These are phyloP conservation scores for Melanotaenia pygmaea DNA, from an alignment of 2,797 vertebrate species.

Conservation along the genomic window DNA sequence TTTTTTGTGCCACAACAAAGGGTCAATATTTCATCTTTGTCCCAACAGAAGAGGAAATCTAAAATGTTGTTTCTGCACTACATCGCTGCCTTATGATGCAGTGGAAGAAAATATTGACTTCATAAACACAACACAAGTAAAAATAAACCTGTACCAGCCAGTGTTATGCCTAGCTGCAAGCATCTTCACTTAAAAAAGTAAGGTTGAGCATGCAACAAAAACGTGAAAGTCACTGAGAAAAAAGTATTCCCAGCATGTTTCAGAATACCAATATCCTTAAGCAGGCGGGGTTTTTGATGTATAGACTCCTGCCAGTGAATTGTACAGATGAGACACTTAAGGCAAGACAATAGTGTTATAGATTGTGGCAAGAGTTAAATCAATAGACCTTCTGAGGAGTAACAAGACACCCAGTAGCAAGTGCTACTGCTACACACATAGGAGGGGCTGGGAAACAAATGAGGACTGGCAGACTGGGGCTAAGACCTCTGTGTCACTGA, in stretches of 20 bases:
- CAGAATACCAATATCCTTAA: conserved; percentile 82
- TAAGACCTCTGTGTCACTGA: conserved; percentile 79
- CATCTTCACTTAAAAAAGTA: conserved; percentile 54
- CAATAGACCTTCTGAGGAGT: conserved; percentile 87
- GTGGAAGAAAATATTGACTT: conserved; percentile 72
- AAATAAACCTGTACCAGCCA: conserved; percentile 62
- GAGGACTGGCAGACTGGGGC: conserved; percentile 80
- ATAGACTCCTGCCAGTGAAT: conserved; percentile 83
- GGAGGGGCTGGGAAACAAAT: conserved; percentile 83
- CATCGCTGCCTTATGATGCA: conserved; percentile 50
- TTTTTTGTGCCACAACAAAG: conserved; percentile 24
- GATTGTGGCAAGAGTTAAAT: conserved; percentile 89
- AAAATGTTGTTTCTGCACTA: conserved; percentile 47
- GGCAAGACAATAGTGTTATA: conserved; percentile 87
- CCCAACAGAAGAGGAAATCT: conserved; percentile 27
- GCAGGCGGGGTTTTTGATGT: conserved; percentile 79
- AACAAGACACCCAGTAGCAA: conserved; percentile 87
- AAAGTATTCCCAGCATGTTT: conserved; percentile 75
- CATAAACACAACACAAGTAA: conserved; percentile 67
- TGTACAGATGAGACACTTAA: conserved; percentile 88
- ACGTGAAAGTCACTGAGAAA: conserved; percentile 65
- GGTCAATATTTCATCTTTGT: conserved; percentile 37
- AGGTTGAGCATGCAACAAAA: conserved; percentile 69
- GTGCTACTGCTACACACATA: conserved; percentile 78
- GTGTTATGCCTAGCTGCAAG: conserved; percentile 58